phyloP scores from a whole-genome alignment of 2,113 vertebrate species.

The Sylvia atricapilla region DNA sequence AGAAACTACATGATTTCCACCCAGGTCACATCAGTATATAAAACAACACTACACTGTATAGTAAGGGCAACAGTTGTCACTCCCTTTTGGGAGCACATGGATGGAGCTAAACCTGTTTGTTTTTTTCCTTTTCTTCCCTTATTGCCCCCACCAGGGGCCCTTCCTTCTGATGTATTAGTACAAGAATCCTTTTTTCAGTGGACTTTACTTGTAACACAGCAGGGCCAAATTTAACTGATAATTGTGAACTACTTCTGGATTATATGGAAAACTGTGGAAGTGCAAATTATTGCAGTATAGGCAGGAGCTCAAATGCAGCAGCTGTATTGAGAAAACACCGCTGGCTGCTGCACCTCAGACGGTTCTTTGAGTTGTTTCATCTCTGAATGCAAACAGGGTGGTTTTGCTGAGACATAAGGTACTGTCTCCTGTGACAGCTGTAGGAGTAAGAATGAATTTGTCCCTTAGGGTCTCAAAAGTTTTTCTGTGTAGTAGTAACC shows the following conservation, averaged over 20 bases:
- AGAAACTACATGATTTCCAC: not conserved
- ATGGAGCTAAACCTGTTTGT: not conserved
- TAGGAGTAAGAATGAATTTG: not conserved
- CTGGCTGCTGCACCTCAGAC: not conserved
- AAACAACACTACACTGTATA: fast-evolving
- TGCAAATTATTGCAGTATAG: not conserved
- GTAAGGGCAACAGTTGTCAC: not conserved
- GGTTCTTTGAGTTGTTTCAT: not conserved
- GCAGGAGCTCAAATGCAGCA: not conserved
- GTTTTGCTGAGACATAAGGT: not conserved
- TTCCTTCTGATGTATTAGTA: not conserved
- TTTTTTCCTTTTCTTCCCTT: not conserved
- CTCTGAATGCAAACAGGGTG: not conserved
- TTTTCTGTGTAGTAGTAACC: not conserved
- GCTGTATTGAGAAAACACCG: not conserved
- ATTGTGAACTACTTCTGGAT: not conserved
- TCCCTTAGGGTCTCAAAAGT: not conserved
- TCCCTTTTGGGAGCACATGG: not conserved
- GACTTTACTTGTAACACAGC: not conserved
- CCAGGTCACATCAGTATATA: not conserved
- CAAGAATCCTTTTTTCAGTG: not conserved
- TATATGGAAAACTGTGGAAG: not conserved
- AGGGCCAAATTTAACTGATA: not conserved
- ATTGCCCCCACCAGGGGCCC: not conserved
- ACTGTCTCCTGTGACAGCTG: not conserved